Conservation (phyloP, 2,113 vertebrate species). For the Nothocercus julius region DNA sequence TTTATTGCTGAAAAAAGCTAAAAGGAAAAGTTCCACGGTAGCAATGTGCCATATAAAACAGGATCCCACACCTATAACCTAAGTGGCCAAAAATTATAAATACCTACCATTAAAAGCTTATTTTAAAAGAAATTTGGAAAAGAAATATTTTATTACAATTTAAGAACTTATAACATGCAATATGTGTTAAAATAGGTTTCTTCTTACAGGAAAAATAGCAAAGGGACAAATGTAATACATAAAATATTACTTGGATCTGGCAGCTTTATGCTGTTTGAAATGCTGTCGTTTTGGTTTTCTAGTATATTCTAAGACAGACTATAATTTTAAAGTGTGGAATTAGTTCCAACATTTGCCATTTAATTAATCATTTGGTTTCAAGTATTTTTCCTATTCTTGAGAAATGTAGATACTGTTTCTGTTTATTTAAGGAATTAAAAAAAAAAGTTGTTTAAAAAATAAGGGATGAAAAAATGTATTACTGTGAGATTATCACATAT, state of each 20-base stretch:
- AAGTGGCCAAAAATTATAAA: slow-evolving; percentile 74
- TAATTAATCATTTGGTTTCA: slow-evolving; percentile 34
- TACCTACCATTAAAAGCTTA: slow-evolving; percentile 62
- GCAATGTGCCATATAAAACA: slow-evolving; percentile 79
- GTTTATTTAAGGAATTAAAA: slow-evolving; percentile 8
- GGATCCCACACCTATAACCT: slow-evolving; percentile 75
- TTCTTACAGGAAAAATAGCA: slow-evolving; percentile 29
- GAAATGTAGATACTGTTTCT: background rate
- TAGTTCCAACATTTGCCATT: slow-evolving; percentile 20
- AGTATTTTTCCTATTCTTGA: background rate
- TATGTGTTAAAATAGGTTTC: slow-evolving; percentile 48
- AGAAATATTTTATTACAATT: slow-evolving; percentile 56
- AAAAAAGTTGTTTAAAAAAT: background rate
- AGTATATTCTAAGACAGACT: slow-evolving; percentile 6
- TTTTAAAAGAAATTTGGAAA: slow-evolving; percentile 66
- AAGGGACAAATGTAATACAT: slow-evolving; percentile 23
- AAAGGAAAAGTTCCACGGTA: slow-evolving; percentile 69
- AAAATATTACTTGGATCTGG: slow-evolving; percentile 10
- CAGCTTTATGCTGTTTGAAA: slow-evolving; percentile 30
- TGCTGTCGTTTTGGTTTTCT: slow-evolving; percentile 13
- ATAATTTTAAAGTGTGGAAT: background rate
- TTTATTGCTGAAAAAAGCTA: slow-evolving; percentile 55
- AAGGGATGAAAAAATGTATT: accelerated
- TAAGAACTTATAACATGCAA: slow-evolving; percentile 49
- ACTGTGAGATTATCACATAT: background rate